These are phyloP conservation scores for Indri indri DNA, from an alignment of 2,113 vertebrate genomes.

Conservation along the genomic window DNA sequence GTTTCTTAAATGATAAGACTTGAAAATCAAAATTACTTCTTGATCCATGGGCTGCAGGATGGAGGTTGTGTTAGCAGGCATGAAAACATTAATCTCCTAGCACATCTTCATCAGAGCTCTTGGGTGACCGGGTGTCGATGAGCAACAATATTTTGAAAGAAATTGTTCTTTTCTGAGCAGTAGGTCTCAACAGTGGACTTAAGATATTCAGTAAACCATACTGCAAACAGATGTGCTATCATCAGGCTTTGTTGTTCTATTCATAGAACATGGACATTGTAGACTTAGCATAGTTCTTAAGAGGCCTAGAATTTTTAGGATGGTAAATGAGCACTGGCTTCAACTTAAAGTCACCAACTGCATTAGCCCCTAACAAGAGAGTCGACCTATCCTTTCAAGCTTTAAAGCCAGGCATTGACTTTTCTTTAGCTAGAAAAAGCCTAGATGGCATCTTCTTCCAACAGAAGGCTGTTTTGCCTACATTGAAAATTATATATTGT, in stretches of 20 bases:
- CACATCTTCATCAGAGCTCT: neutral
- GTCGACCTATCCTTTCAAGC: neutral
- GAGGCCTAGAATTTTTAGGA: neutral
- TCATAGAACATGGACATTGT: neutral
- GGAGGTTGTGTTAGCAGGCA: neutral
- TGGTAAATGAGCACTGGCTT: neutral
- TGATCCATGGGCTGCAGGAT: neutral
- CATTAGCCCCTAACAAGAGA: neutral
- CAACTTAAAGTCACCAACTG: neutral
- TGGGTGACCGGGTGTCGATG: neutral
- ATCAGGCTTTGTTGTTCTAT: neutral
- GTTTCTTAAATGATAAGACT: neutral
- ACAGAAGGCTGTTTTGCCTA: neutral
- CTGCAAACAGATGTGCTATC: neutral
- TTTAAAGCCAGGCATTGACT: neutral
- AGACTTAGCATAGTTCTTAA: neutral
- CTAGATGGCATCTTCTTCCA: neutral
- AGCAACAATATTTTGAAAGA: neutral
- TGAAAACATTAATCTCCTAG: neutral
- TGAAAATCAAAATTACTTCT: neutral
- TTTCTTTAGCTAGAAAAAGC: neutral
- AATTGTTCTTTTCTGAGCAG: neutral
- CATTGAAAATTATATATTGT: neutral
- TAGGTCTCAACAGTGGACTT: neutral
- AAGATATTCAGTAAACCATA: neutral